Evolutionary conservation across 1,140 invertebrate species (phyloP).

Genomic region (Steinernema khuongi): DNA sequence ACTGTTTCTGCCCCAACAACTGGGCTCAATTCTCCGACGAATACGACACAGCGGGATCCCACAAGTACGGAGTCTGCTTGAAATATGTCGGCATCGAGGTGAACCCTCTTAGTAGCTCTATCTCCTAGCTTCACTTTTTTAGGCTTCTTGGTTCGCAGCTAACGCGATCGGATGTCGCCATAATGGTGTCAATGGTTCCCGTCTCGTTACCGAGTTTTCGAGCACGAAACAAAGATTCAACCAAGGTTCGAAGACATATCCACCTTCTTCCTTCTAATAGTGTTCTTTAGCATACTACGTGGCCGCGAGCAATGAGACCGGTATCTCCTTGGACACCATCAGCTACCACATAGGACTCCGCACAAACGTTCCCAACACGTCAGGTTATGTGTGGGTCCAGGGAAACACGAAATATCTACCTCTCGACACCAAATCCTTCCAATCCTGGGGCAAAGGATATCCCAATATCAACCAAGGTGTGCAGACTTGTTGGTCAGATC

Average conservation of each 20-base stretch:
- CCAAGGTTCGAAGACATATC: neutral
- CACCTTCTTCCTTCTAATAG: neutral
- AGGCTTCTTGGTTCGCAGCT: neutral
- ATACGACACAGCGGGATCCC: neutral
- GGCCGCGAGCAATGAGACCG: neutral
- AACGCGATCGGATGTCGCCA: constrained; percentile 8
- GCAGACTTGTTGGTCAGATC: too few relatives aligned
- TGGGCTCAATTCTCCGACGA: neutral
- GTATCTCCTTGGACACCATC: neutral
- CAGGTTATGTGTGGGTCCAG: neutral
- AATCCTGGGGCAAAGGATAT: neutral
- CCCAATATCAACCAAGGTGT: neutral
- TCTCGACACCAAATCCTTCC: neutral
- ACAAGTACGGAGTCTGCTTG: neutral
- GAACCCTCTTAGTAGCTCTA: too few relatives aligned
- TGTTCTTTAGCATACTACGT: neutral
- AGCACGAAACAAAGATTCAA: neutral
- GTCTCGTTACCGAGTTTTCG: neutral
- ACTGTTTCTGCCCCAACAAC: neutral
- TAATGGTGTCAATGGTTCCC: neutral
- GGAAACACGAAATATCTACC: neutral
- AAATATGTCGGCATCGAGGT: neutral
- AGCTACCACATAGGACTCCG: constrained; percentile 10
- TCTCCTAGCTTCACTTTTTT: too few relatives aligned
- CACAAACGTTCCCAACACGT: neutral